phyloP scores from a whole-genome alignment of 2,888 invertebrate genomes.

The Micoletzkya japonica region DNA sequence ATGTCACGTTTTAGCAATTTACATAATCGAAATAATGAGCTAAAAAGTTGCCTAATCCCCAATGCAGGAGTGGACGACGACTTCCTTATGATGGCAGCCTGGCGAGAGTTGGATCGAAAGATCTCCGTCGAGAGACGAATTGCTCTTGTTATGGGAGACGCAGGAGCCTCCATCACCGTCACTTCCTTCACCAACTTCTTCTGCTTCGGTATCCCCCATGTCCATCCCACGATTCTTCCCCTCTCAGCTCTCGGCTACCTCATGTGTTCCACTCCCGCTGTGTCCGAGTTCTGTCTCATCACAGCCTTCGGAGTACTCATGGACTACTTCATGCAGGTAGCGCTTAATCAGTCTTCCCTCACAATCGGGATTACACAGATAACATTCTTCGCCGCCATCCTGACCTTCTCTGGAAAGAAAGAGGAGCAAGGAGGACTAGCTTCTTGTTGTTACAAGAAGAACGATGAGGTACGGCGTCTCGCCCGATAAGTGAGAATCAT shows the following conservation, averaged over 20 bases:
- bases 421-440: conserved; percentile 58
- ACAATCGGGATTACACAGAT: conserved; percentile 39
- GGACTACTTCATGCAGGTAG: conserved; percentile 58
- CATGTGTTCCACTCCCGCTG: conserved; percentile 62
- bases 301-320: conserved; percentile 60
- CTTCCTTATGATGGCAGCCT: conserved; percentile 61
- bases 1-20: not conserved
- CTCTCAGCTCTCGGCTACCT: conserved; percentile 58
- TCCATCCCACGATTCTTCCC: not conserved
- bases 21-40: not conserved
- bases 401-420: conserved; percentile 58
- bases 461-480: not conserved
- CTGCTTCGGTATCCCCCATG: conserved; percentile 51
- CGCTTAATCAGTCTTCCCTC: not conserved
- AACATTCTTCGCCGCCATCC: conserved; percentile 60
- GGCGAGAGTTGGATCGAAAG: conserved; percentile 58
- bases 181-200: conserved; percentile 63
- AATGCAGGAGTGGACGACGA: conserved; percentile 61
- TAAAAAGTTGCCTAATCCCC: conserved; percentile 4
- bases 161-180: conserved; percentile 62
- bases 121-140: conserved; percentile 47
- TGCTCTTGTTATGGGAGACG: conserved; percentile 61
- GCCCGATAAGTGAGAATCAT: not conserved
- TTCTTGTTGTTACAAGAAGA: conserved; percentile 48
- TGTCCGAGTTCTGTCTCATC: conserved; percentile 61